Base-by-base conservation (phyloP, 2,888 invertebrate species). In the Saturnia japonica region DNA sequence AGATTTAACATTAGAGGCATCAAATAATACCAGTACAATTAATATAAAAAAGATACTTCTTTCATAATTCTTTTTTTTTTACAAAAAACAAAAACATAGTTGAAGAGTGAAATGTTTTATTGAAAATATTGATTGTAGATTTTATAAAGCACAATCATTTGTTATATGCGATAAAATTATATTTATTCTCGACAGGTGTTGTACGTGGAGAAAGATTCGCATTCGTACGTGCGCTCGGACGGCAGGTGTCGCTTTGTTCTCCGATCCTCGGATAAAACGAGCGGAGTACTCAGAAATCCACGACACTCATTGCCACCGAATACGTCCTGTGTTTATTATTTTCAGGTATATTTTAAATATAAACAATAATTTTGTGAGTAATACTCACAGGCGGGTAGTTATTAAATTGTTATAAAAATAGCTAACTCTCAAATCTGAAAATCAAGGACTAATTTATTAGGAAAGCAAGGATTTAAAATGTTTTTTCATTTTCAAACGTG, bases 301-400 rank as follows among this genome's bases (percentile, higher is more conserved):
- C 93, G 96, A 68, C 97, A 97, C 87, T 96, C 97, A 1, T 90
- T 97, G 71, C 97, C 97, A 0, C 96, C 97, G 1, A 97, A 97
- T 88, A 97, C 97, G 0, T 97, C 97, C 9, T 97, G 97, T 85
- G 96, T 96, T 73, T 97, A 97, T 88, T 96, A 96, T 84, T 97
- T 97, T 84, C 95, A 95, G 87, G 95, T 94, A 82, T 76, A 51
- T 16, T 57, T 12, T 57, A 11, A 3, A 25, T 25, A 57, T 25
- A 1, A 4, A 54, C 0, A 4, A 11, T 11, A 22, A 57, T 57
- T 57, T 28, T 57, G 57, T 28, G 14, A 57, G 25, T 12, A 57
- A 57, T 25, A 3, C 57, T 19, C 19, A 47, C 4, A 47, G 19
- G 19, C 6, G 19, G 14, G 16, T 14, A 45, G 4, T 47, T 45